A percentile compares a stretch with the other conserved stretches of the same genome.
Evolutionary conservation across 2,888 invertebrate genomes (phyloP).

Genomic region (Platycheirus albimanus): DNA sequence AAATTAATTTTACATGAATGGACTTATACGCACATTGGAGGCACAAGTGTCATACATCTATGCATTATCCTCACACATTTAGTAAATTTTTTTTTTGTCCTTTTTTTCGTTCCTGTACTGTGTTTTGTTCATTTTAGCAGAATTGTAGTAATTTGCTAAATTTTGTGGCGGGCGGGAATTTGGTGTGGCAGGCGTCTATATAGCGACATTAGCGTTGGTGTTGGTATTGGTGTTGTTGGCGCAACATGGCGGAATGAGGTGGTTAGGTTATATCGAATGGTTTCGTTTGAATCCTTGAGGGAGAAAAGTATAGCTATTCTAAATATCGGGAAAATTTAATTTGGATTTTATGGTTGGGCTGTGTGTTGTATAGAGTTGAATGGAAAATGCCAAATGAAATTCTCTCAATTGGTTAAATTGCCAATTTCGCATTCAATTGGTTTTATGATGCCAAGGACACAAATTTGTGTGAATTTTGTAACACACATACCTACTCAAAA

Average conservation of each 20-base stretch:
- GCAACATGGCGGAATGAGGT: constrained; percentile 5
- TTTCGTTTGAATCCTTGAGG: background rate
- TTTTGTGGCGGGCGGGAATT: constrained; percentile 7
- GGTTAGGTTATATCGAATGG: too few relatives aligned
- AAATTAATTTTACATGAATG: constrained; percentile 70
- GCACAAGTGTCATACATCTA: constrained; percentile 24
- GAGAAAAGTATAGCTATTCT: background rate
- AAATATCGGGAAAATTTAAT: constrained; percentile 49
- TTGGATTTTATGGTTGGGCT: constrained; percentile 41
- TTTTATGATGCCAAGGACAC: constrained; percentile 45
- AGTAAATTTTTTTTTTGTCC: background rate
- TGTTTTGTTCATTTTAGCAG: constrained; percentile 43
- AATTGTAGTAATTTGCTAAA: constrained; percentile 50
- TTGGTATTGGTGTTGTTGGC: too few relatives aligned
- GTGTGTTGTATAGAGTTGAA: constrained; percentile 13
- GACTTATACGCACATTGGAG: constrained; percentile 34
- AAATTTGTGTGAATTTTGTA: constrained; percentile 14
- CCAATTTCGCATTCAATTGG: constrained; percentile 61
- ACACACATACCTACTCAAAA: too few relatives aligned
- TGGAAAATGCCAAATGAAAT: constrained; percentile 26
- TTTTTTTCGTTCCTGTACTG: background rate
- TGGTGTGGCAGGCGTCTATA: constrained; percentile 1
- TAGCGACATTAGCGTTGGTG: too few relatives aligned
- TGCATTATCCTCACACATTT: constrained; percentile 38
- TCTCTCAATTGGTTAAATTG: constrained; percentile 51